Conservation (phyloP, 1,140 invertebrate genomes). For the Drosophila nigromelanica region DNA sequence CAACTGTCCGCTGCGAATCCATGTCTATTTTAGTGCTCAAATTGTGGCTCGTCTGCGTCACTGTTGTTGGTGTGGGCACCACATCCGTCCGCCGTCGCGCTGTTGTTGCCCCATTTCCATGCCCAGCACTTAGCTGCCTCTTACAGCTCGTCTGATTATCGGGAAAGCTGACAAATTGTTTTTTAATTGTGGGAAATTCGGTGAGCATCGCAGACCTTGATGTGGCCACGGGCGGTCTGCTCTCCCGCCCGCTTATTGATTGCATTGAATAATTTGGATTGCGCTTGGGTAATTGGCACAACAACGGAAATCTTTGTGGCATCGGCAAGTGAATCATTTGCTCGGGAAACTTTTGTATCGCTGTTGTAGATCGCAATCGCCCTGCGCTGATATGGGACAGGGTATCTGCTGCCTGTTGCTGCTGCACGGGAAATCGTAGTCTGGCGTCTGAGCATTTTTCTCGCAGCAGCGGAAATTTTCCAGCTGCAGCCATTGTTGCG, state of each 20-base stretch:
- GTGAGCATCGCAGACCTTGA: constrained; percentile 17
- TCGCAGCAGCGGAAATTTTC: constrained; percentile 21
- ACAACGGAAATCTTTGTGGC: constrained; percentile 22
- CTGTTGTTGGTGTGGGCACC: constrained; percentile 50
- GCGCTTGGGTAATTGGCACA: constrained; percentile 29
- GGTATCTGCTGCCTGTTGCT: background rate
- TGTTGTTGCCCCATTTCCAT: constrained; percentile 22
- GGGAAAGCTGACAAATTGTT: constrained; percentile 70
- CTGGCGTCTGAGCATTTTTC: background rate
- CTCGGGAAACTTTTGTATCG: constrained; percentile 10
- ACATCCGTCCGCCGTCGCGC: constrained; percentile 22
- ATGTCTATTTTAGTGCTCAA: constrained; percentile 63
- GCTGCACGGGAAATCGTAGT: constrained; percentile 20
- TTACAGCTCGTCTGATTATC: constrained; percentile 51
- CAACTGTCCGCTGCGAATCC: constrained; percentile 19
- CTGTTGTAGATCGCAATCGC: too few species aligned
- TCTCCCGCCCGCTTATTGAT: constrained; percentile 11
- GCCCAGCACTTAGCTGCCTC: constrained; percentile 24
- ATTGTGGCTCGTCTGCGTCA: constrained; percentile 60
- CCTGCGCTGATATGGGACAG: too few species aligned
- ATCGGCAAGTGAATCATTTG: constrained; percentile 18
- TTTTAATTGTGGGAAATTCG: constrained; percentile 77
- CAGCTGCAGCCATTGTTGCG: background rate
- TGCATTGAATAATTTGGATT: constrained; percentile 41
- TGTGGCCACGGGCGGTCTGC: constrained; percentile 10